Evolutionary conservation across 2,888 invertebrate genomes (phyloP).

Genomic region (Pandemis corylana): DNA sequence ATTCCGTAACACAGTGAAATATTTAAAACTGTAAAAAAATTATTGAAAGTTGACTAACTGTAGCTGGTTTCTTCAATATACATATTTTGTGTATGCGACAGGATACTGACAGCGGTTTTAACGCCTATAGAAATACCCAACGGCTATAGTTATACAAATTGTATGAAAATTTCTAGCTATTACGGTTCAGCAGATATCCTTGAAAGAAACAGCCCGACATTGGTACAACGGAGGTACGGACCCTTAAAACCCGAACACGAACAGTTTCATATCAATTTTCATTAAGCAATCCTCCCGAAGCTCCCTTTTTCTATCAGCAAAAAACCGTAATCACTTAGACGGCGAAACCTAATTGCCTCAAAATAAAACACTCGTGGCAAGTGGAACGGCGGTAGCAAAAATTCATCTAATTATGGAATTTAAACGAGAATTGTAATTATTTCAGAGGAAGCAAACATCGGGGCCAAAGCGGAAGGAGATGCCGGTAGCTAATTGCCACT

Average conservation of each 20-base stretch:
- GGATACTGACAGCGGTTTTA: too few species aligned
- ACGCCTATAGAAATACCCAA: too few species aligned
- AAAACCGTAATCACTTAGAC: slow-evolving; percentile 32
- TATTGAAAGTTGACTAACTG: too few species aligned
- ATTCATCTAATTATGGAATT: slow-evolving; percentile 38
- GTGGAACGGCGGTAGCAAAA: slow-evolving; percentile 19
- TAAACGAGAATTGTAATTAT: slow-evolving; percentile 37
- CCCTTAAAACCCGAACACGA: neutral
- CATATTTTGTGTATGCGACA: too few species aligned
- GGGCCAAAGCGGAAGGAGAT: slow-evolving; percentile 45
- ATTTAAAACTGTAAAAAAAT: too few species aligned
- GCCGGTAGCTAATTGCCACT: slow-evolving; percentile 50
- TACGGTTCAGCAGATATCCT: too few species aligned
- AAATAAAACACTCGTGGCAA: slow-evolving; percentile 30
- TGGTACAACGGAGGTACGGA: too few species aligned
- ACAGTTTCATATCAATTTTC: neutral
- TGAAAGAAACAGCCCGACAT: too few species aligned
- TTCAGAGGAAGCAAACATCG: slow-evolving; percentile 24
- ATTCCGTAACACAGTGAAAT: too few species aligned
- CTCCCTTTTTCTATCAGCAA: neutral
- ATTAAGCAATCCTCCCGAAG: neutral
- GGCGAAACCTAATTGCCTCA: slow-evolving; percentile 28
- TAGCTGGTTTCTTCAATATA: too few species aligned
- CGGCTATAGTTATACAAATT: too few species aligned
- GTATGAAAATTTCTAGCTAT: too few species aligned